phyloP scores from a whole-genome alignment of 2,888 invertebrate species.

The Dicyrtoma fusca region DNA sequence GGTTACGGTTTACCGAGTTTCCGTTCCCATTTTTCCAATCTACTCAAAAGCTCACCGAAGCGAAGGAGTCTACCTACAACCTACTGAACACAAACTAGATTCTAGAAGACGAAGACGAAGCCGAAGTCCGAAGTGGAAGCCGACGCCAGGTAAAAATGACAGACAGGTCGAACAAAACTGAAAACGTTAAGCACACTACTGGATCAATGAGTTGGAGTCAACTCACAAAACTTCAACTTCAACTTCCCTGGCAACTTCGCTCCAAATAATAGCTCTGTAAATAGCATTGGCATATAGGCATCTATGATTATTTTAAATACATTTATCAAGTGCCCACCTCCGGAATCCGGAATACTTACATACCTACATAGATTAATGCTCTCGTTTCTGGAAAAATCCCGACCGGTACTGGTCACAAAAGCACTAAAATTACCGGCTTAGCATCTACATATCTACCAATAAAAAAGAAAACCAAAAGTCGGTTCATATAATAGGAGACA shows the following conservation, averaged over 20 bases:
- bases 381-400: too few species aligned
- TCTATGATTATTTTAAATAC: not conserved
- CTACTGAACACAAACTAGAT: not conserved
- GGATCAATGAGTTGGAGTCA: constrained; percentile 28
- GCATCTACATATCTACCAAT: too few species aligned
- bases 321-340: not conserved
- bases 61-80: not conserved
- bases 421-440: too few species aligned
- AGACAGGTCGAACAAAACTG: not conserved
- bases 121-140: not conserved
- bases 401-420: too few species aligned
- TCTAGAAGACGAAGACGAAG: not conserved
- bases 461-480: too few species aligned
- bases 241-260: too few species aligned
- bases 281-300: too few species aligned
- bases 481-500: too few species aligned
- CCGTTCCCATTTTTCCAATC: not conserved
- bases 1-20: constrained; percentile 2
- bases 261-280: too few species aligned
- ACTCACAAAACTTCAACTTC: constrained; percentile 19
- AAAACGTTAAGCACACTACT: not conserved
- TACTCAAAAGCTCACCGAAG: not conserved
- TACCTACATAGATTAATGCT: too few species aligned
- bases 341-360: too few species aligned
- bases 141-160: not conserved